Conservation (phyloP, 2,113 vertebrate species). For the Rhineura floridana region DNA sequence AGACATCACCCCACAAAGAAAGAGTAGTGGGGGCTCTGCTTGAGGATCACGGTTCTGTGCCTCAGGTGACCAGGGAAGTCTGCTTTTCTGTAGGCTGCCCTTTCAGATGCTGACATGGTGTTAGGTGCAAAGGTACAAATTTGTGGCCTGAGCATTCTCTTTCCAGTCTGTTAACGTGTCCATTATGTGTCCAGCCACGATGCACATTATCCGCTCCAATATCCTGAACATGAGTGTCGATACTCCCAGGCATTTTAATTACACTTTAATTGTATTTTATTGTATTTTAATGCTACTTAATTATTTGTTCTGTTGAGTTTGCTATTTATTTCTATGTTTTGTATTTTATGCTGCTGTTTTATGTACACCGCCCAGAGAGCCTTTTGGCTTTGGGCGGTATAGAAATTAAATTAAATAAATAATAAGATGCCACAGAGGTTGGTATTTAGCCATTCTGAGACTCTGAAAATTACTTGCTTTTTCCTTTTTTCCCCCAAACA, state of each 20-base stretch:
- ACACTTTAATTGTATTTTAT: no score
- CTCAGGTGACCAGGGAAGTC: neutral
- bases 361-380: no score
- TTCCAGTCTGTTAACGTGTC: neutral
- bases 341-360: no score
- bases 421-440: neutral
- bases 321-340: no score
- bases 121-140: neutral
- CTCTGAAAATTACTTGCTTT: neutral
- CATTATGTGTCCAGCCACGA: no score
- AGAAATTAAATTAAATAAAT: no score
- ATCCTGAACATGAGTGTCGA: neutral
- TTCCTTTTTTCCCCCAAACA: slow-evolving; percentile 56
- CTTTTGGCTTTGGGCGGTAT: no score
- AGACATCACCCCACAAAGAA: neutral
- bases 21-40: neutral
- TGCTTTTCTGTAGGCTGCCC: neutral
- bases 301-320: no score
- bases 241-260: no score
- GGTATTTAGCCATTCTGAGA: neutral
- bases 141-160: neutral
- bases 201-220: no score
- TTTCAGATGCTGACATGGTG: neutral
- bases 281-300: no score
- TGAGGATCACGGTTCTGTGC: neutral